phyloP scores from a whole-genome alignment of 1,140 invertebrate genomes.

The Scaptomyza graminum region DNA sequence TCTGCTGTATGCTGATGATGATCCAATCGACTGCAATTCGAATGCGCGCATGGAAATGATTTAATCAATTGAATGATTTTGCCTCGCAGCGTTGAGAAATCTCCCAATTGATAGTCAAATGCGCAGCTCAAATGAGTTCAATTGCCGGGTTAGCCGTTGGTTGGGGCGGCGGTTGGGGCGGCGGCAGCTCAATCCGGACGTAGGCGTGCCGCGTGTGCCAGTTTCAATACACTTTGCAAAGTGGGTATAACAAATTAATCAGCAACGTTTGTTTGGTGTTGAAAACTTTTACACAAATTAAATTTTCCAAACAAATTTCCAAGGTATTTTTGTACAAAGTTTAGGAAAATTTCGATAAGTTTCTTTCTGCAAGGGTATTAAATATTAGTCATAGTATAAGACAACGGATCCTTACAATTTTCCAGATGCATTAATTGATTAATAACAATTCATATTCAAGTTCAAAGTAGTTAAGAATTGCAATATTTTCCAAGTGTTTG shows the following conservation, averaged over 20 bases:
- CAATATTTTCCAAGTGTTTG: background rate
- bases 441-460: slow-evolving; percentile 67
- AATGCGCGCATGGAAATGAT: slow-evolving; percentile 55
- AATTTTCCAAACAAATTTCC: no score
- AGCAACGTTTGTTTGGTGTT: no score
- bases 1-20: slow-evolving; percentile 1
- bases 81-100: slow-evolving; percentile 44
- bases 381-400: background rate
- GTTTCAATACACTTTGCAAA: background rate
- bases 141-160: slow-evolving; percentile 48
- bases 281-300: no score
- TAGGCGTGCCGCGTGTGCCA: slow-evolving; percentile 60
- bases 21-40: slow-evolving; percentile 40
- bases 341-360: background rate
- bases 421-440: slow-evolving; percentile 72
- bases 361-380: background rate
- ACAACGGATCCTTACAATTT: background rate
- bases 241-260: no score
- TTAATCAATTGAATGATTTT: slow-evolving; percentile 70
- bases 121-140: slow-evolving; percentile 70
- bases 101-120: slow-evolving; percentile 64
- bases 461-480: slow-evolving; percentile 60
- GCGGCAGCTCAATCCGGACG: background rate
- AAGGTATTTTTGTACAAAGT: no score
- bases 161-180: slow-evolving; percentile 33